Base-by-base conservation (phyloP, 2,888 invertebrate species). In the Pardosa pseudoannulata region DNA sequence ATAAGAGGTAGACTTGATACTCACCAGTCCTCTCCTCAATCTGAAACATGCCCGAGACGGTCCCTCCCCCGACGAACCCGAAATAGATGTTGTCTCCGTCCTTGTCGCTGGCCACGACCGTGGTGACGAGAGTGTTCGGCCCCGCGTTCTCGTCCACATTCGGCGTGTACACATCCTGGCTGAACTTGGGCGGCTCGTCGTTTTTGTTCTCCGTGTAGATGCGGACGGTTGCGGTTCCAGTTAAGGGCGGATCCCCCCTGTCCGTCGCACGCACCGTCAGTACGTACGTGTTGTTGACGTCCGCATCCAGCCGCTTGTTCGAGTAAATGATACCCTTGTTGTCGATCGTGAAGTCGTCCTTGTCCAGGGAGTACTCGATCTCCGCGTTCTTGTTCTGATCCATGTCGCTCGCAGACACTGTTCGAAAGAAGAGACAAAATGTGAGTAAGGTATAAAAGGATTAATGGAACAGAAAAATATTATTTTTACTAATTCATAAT, bases 201-300 rank as follows among this genome's bases (percentile, higher is more conserved):
- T 98, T 98, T 92, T 98, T 98, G 91, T 98, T 98, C 91, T 97
- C 97, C n/a, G 98, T 98, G 91, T 98, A 98, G 81, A 98, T 95
- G 82, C 98, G 94, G 19, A 98, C 98, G 0, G 97, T 98, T 0
- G 98, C 98, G 0, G 96, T 96, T 70, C 98, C 98, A 0, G 96
- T 97, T 91, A 96, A 96, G 0, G 97, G 94, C 0, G 98, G 97
- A 91, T 96, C 96, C 5, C 98, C 98, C 92, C 96, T 97, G 91
- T 98, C 98, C 91, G 96, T 96, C 9, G 98, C 98, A 1, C 97
- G 97, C 28, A 98, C 97, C 36, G 94, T 94, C 91, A 98, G 97
- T 91, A 98, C 97, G 91, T 98, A 98, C 64, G 97, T 97, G 91
- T 97, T 97, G 91, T 98, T 97, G 91, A 98, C 97, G 91, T 98